Evolutionary conservation across 2,113 vertebrate genomes (phyloP).

Genomic region (Empidonax traillii): DNA sequence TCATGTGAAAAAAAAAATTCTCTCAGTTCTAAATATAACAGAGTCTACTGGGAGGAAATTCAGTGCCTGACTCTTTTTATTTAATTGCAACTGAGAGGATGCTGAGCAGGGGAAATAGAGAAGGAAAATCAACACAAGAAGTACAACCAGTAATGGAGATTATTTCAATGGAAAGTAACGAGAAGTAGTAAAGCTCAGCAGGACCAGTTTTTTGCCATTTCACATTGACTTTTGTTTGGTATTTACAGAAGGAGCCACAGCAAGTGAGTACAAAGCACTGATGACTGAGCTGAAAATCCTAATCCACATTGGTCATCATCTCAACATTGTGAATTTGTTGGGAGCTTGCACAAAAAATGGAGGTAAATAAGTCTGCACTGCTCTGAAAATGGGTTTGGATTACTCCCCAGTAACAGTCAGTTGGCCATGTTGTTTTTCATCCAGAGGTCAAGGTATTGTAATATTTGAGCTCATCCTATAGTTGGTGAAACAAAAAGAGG

Average conservation of each 20-base stretch:
- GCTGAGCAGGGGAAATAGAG: slow-evolving; percentile 35
- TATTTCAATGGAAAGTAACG: background rate
- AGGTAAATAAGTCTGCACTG: slow-evolving; percentile 72
- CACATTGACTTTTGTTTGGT: background rate
- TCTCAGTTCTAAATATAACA: slow-evolving; percentile 36
- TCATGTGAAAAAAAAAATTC: background rate
- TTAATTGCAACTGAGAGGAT: slow-evolving; percentile 55
- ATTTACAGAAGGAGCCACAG: slow-evolving; percentile 90
- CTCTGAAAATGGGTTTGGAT: background rate
- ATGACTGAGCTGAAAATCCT: slow-evolving; percentile 97
- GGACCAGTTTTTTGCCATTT: background rate
- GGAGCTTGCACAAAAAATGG: slow-evolving; percentile 92
- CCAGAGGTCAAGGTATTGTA: background rate
- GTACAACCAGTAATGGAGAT: background rate
- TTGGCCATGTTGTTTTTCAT: background rate
- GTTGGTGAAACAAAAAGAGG: background rate
- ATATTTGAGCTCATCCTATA: background rate
- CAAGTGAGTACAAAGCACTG: slow-evolving; percentile 92
- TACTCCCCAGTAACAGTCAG: background rate
- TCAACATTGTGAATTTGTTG: slow-evolving; percentile 94
- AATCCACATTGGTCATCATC: slow-evolving; percentile 91
- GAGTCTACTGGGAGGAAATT: slow-evolving; percentile 47
- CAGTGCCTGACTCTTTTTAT: slow-evolving; percentile 34
- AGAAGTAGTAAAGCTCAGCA: background rate
- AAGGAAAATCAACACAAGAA: background rate